A percentile compares a stretch with the other conserved stretches of the same genome.
Evolutionary conservation across 2,113 vertebrate genomes (phyloP).

Genomic region (Brachypteracias leptosomus): DNA sequence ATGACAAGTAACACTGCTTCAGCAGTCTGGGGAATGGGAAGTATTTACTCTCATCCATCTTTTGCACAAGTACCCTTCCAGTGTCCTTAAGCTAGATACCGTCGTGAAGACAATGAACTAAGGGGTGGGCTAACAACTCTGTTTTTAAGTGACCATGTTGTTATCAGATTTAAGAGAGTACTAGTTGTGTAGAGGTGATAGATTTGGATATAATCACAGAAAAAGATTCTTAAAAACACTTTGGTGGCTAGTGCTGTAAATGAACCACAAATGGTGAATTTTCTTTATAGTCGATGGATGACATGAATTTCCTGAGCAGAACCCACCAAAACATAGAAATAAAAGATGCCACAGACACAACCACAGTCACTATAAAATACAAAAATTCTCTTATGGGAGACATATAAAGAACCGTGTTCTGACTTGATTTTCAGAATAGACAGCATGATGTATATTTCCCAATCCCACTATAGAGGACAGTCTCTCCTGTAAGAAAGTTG

Average conservation of each 20-base stretch:
- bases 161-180: not conserved
- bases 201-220: not conserved
- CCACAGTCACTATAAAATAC: not conserved
- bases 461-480: not conserved
- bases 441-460: not conserved
- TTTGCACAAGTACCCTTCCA: not conserved
- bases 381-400: not conserved
- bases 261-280: not conserved
- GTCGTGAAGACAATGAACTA: not conserved
- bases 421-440: not conserved
- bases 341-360: not conserved
- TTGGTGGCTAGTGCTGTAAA: not conserved
- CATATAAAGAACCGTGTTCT: not conserved
- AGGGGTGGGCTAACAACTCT: not conserved
- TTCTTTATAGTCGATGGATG: not conserved
- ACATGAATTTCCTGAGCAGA: not conserved
- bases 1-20: not conserved
- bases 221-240: not conserved
- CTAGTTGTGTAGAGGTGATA: not conserved
- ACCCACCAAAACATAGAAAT: not conserved
- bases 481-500: not conserved
- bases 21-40: not conserved
- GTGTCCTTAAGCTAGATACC: not conserved
- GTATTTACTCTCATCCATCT: not conserved
- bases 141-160: not conserved